Evolutionary conservation across 2,113 vertebrate genomes (phyloP).

Genomic region (Thryonomys swinderianus): DNA sequence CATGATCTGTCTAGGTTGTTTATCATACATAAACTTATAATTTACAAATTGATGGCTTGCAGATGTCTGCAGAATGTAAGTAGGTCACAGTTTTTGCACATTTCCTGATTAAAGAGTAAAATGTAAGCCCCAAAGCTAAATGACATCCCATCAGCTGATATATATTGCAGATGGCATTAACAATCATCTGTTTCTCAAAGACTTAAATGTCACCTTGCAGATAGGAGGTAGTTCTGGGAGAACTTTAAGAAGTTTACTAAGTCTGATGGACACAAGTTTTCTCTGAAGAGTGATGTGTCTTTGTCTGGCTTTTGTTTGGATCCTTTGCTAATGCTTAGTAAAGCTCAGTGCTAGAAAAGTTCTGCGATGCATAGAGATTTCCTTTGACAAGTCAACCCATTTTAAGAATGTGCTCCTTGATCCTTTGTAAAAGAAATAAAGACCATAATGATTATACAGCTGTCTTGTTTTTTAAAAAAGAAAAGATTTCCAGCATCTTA

Average conservation of each 20-base stretch:
- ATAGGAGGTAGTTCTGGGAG: fast-evolving
- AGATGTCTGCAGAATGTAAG: neutral
- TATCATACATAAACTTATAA: neutral
- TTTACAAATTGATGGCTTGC: neutral
- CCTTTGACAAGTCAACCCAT: neutral
- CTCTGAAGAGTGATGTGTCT: neutral
- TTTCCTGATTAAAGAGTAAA: neutral
- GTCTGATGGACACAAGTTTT: neutral
- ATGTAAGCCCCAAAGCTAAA: neutral
- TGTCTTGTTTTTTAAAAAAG: too few species aligned
- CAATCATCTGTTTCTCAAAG: neutral
- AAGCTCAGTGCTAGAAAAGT: neutral
- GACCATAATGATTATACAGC: too few species aligned
- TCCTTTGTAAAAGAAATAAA: neutral
- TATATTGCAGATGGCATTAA: too few species aligned
- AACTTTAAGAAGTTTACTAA: neutral
- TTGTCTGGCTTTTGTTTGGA: neutral
- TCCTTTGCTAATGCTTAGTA: neutral
- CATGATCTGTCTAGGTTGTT: neutral
- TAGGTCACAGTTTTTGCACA: neutral
- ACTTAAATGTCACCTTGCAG: fast-evolving
- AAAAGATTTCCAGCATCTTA: neutral
- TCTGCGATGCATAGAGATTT: neutral
- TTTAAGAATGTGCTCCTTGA: neutral
- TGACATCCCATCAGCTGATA: neutral